Conservation (phyloP, 2,797 vertebrate species). For the Eutrigla gurnardus region DNA sequence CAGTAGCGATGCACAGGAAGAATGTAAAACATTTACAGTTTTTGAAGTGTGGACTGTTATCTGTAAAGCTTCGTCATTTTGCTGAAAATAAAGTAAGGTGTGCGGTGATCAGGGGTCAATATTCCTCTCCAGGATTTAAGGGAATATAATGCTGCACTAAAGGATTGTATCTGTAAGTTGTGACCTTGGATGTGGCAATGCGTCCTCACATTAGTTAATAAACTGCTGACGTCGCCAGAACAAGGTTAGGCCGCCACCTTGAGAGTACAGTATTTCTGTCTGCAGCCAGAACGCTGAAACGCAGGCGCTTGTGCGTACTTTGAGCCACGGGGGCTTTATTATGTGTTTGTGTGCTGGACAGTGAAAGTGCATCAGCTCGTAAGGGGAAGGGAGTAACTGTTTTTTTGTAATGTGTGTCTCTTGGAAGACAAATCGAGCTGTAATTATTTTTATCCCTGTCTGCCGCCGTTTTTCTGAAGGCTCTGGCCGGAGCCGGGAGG, state of each 20-base stretch:
- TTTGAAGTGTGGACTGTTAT: constrained; percentile 9
- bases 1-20: constrained; percentile 69
- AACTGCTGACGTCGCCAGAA: constrained; percentile 3
- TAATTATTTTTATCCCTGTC: constrained; percentile 89
- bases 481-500: constrained; percentile 81
- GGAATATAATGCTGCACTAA: not conserved
- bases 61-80: not conserved
- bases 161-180: not conserved
- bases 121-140: not conserved
- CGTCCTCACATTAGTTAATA: not conserved
- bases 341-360: constrained; percentile 55
- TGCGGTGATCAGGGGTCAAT: not conserved
- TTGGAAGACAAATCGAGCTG: constrained; percentile 87
- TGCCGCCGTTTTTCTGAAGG: constrained; percentile 88
- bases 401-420: constrained; percentile 76
- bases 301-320: constrained; percentile 12
- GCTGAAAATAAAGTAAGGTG: not conserved
- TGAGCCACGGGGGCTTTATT: constrained; percentile 30
- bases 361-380: constrained; percentile 63
- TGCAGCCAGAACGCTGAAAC: constrained; percentile 25
- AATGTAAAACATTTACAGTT: not conserved
- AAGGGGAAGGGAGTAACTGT: constrained; percentile 59
- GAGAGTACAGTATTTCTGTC: constrained; percentile 22
- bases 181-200: not conserved
- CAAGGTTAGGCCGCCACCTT: not conserved